Base-by-base conservation (phyloP, 2,113 vertebrate species). In the Ceuthmochares aereus region DNA sequence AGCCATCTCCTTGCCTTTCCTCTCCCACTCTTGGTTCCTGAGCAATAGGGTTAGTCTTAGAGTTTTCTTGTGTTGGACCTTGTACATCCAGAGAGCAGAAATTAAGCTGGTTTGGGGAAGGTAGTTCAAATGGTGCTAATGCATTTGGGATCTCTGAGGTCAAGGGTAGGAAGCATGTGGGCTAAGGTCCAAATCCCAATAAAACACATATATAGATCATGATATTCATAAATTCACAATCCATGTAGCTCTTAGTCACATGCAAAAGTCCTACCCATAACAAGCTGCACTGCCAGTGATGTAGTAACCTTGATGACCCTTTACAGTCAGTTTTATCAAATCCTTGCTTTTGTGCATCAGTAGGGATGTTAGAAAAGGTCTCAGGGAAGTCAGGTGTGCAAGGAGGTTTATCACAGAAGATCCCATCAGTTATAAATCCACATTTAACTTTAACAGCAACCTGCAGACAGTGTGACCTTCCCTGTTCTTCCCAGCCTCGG, bases 201-300 rank as follows among this genome's bases (percentile, higher is more conserved):
- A 68, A 66, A 51, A n/a, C 47, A 36, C 34, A 2, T 1, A 12
- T 58, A 36, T 36, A 58, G 63, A 7, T 9, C 0, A 0, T 23
- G 51, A 2, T 42, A 23, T 13, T 12, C 5, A 2, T 27, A 20
- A 34, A 32, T 26, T 64, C 49, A 34, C 16, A 4, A 1, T 37
- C 11, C 25, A 0, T 1, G 1, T 20, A 74, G 58, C 80, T 42
- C 36, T 56, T 3, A 0, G 18, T 22, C 27, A 36, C 34, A 1
- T 8, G 2, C 54, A 12, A 14, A 29, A 83, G 30, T 6, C n/a
- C 21, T 3, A 2, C 77, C 67, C 9, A 3, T 26, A 16, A 1
- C 10, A 22, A 12, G 67, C 42, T 76, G 64, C 26, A 18, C 36
- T 58, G 70, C 55, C 26, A 59, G 79, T 6, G 36, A 1, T 72